A percentile compares a stretch with the other conserved stretches of the same genome.
Conservation (phyloP, 30 jellyfish, hydroid and myxozoan species). For the Rhopilema esculentum region DNA sequence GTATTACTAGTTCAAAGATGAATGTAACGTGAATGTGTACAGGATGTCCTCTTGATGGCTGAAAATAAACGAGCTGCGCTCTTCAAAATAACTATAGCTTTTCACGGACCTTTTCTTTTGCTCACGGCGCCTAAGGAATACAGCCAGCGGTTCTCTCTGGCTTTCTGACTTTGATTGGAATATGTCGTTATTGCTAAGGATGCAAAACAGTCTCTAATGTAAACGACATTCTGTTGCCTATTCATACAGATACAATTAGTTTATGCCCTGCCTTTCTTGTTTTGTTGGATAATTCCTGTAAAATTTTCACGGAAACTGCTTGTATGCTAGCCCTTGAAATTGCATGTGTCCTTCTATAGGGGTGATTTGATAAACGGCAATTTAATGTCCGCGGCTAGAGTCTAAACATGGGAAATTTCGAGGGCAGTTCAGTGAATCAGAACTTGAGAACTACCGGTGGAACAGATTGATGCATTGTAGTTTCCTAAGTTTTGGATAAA, state of each 20-base stretch:
- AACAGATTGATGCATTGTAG: constrained; percentile 51
- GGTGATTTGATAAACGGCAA: background rate
- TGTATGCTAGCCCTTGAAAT: constrained; percentile 13
- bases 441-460: constrained; percentile 68
- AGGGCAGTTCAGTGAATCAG: constrained; percentile 4
- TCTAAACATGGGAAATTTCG: constrained; percentile 32
- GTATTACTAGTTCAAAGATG: too few species aligned
- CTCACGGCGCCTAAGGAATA: too few species aligned
- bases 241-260: constrained; percentile 3
- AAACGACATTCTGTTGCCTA: constrained; percentile 14
- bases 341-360: background rate
- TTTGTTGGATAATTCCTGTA: background rate
- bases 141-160: too few species aligned
- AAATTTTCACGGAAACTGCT: constrained; percentile 29
- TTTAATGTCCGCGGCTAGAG: constrained; percentile 25
- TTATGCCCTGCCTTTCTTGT: constrained; percentile 33
- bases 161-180: background rate
- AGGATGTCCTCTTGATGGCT: too few species aligned
- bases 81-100: too few species aligned
- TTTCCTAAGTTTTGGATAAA: constrained; percentile 35
- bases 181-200: constrained; percentile 3
- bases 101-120: too few species aligned
- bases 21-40: too few species aligned
- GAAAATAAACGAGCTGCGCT: too few species aligned
- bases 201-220: background rate